A percentile compares a stretch with the other conserved stretches of the same genome.
Evolutionary conservation across 2,113 vertebrate species (phyloP).

Genomic region (Thalassarche chlororhynchos): DNA sequence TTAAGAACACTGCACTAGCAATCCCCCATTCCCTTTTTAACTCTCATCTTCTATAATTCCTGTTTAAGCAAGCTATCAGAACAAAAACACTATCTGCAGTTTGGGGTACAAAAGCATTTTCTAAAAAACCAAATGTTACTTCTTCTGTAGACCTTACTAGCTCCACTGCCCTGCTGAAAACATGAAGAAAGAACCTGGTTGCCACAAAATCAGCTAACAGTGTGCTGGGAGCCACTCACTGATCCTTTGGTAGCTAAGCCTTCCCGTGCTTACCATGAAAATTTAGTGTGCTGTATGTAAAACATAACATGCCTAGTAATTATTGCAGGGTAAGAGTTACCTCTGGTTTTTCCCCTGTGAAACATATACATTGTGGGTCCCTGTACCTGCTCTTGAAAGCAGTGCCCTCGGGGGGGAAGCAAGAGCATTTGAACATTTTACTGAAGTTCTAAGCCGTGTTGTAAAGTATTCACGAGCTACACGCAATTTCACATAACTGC

Average conservation of each 20-base stretch:
- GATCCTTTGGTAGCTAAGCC: neutral
- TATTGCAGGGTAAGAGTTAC: too few relatives aligned
- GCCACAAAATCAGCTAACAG: neutral
- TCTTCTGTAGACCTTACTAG: neutral
- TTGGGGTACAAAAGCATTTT: neutral
- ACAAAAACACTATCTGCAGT: neutral
- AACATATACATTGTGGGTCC: accelerated
- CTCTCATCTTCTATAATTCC: neutral
- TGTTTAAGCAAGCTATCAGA: neutral
- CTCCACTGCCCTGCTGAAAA: neutral
- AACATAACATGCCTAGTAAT: accelerated
- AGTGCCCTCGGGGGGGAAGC: neutral
- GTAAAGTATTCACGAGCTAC: accelerated
- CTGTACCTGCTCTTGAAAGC: neutral
- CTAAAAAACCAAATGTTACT: neutral
- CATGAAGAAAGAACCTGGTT: accelerated
- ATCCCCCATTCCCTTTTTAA: too few relatives aligned
- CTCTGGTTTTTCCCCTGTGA: neutral
- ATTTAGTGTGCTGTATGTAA: accelerated
- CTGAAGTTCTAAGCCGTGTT: neutral
- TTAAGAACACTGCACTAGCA: neutral
- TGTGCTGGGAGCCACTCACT: accelerated
- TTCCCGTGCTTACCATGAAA: neutral
- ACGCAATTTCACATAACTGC: accelerated
- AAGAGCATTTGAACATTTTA: accelerated